Conservation (phyloP, 2,888 invertebrate genomes). For the Melipona bicolor region DNA sequence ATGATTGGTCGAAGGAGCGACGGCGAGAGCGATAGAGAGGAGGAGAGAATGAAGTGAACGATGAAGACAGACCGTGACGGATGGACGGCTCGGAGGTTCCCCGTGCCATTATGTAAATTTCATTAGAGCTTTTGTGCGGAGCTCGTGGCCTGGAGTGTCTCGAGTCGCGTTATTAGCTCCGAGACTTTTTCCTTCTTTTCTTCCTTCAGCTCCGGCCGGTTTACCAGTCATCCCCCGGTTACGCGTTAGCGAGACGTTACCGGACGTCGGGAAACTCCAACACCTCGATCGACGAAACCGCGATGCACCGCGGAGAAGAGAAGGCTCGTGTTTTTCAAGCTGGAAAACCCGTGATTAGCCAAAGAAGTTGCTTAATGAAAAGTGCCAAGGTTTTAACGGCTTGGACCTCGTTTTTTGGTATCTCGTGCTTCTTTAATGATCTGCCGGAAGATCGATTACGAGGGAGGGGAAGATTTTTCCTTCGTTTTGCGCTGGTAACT, state of each 20-base stretch:
- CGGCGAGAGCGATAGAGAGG: neutral
- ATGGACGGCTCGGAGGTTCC: conserved; percentile 66
- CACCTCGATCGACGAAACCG: conserved; percentile 1
- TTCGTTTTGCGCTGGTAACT: neutral
- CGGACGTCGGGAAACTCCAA: neutral
- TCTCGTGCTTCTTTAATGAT: conserved; percentile 15
- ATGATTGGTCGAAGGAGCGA: neutral
- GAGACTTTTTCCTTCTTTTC: conserved; percentile 58
- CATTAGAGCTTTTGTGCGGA: conserved; percentile 71
- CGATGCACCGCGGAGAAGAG: conserved; percentile 26
- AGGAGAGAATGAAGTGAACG: conserved; percentile 47
- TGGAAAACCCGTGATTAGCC: conserved; percentile 15
- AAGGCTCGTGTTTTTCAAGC: conserved; percentile 16
- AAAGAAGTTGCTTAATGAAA: conserved; percentile 32
- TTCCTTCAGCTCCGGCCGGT: conserved; percentile 37
- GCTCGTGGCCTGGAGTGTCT: conserved; percentile 34
- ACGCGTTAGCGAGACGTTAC: conserved; percentile 50
- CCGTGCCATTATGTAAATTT: conserved; percentile 74
- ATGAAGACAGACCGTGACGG: conserved; percentile 69
- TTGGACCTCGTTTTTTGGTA: conserved; percentile 1
- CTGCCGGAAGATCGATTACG: conserved; percentile 9
- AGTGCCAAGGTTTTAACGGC: neutral
- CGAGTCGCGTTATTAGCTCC: conserved; percentile 66
- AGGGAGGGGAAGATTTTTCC: neutral
- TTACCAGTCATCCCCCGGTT: conserved; percentile 45